Evolutionary conservation across 1,140 invertebrate genomes (phyloP), one percentile per base, ranked within the genome.

Genomic region (Rhynchophorus ferrugineus): DNA sequence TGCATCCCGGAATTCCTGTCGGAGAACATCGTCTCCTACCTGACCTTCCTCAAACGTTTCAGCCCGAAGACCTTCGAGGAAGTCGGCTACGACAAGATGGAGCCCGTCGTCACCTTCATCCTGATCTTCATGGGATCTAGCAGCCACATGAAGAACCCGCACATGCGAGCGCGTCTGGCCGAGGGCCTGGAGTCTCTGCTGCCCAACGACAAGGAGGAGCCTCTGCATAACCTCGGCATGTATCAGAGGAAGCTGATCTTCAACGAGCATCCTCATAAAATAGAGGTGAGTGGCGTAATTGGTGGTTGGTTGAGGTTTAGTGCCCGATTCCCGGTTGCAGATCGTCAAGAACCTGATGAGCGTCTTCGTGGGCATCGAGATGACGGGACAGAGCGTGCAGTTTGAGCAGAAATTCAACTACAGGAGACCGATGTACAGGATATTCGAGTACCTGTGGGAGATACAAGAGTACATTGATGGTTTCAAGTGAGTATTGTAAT

Each of bases 371-470:
- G 89, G 89, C 51, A 97, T 98, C 50, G 94, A 98, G 75, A 93
- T 95, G 87, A 96, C 93, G 2, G 93, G 93, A 0, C 88, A 96
- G 68, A 90, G 84, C 69, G 93, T 97, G 5, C 82, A 89, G 64
- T 98, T 98, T 73, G 93, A 97, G 69, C 91, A 97, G 70, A 97
- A 97, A 71, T 97, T 98, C 67, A 94, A 95, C 69, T 98, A 97
- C 68, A 77, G 94, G 33, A 75, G 90, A 47, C 93, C 93, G 5
- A 96, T 97, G 92, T 96, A 97, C 67, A 77, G 83, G 39, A 84
- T 95, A 1, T 88, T 97, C 80, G 83, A 93, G 62, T 94, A 91
- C 72, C 75, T 97, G 9, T 97, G 93, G 92, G 82, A 82, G 33
- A 79, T 87, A 47, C 70, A 80, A 13, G 82, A 88, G 60, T 86